A percentile compares a stretch with the other conserved stretches of the same genome.
These are phyloP conservation scores for Herminia tarsipennalis DNA, from an alignment of 2,888 invertebrate genomes.

Conservation along the genomic window DNA sequence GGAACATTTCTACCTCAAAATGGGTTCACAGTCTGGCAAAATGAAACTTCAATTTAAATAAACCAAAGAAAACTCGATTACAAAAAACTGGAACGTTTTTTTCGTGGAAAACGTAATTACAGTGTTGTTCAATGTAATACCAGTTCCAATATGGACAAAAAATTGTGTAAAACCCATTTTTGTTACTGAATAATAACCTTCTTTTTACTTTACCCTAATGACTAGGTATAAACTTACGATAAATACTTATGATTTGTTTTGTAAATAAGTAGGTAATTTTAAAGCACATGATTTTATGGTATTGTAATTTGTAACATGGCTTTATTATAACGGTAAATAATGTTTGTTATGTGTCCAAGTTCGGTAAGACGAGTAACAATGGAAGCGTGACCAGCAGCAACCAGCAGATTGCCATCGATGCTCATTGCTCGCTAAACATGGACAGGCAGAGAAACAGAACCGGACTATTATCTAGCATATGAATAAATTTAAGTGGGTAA, in stretches of 20 bases:
- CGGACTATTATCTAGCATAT: conserved; percentile 57
- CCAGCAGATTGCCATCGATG: conserved; percentile 69
- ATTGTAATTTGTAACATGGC: conserved; percentile 51
- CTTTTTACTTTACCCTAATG: not conserved
- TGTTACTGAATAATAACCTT: not conserved
- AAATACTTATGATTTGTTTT: too few relatives aligned
- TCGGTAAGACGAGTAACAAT: conserved; percentile 69
- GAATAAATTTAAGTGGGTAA: conserved; percentile 57
- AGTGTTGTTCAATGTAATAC: conserved; percentile 21
- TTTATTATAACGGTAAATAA: conserved; percentile 47
- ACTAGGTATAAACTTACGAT: too few relatives aligned
- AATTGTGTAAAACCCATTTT: not conserved
- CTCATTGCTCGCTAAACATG: conserved; percentile 51
- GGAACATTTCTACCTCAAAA: conserved; percentile 19
- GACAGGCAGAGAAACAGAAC: conserved; percentile 47
- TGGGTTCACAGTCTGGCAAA: conserved; percentile 2
- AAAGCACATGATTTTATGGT: conserved; percentile 23
- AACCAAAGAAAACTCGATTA: not conserved
- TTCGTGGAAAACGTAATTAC: conserved; percentile 1
- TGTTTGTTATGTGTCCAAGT: conserved; percentile 67
- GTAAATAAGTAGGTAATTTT: too few relatives aligned
- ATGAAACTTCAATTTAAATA: conserved; percentile 9
- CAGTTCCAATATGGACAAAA: conserved; percentile 25
- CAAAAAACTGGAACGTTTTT: conserved; percentile 1
- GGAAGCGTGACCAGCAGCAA: conserved; percentile 70